Base-by-base conservation (phyloP, 1,140 invertebrate genomes). In the Drosophila virilis region DNA sequence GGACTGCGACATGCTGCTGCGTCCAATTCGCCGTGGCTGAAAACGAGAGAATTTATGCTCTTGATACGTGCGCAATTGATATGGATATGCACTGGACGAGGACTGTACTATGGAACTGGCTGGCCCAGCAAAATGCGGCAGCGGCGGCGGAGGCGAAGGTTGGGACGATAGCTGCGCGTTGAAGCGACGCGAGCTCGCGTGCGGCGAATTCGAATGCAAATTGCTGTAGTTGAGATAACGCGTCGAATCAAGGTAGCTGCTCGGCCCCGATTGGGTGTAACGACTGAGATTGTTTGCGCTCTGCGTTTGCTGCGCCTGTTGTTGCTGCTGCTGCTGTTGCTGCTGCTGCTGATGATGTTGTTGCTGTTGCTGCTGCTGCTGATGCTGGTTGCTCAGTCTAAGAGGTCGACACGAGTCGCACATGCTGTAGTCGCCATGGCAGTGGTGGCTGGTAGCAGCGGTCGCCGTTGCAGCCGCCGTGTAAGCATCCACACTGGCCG, bases 1-100 rank as follows among this genome's bases (percentile, higher is more conserved):
- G 0, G 94, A 93, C 74, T 95, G 95, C 45, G 95, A 96, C 95
- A 96, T 96, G 72, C 81, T 92, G 82, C 75, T 84, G 74, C 89
- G 90, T 59, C 55, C 74, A 61, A 78, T 77, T 55, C 83, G 83
- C 46, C 91, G 80, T 46, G 91, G 89, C 91, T 92, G 91, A 74
- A 92, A 92, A 74, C 91, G 91, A 86, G 78, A 92, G 60, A 85
- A 73, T 82, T 85, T 83, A 60, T 84, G 78, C 66, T 88, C 57
- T 86, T 86, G 83, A 54, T 88, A 90, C 50, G 74, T 89, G 68
- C 84, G 84, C 50, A 78, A 90, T 55, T 90, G 71, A 80, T 74
- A 80, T 68, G 84, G 84, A 48, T 58, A 76, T 75, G 80, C 75
- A 62, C 64, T 75, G 51, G 80, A 71, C 51, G 66, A 78, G 40